Evolutionary conservation across 1,140 invertebrate genomes (phyloP), one percentile per base, ranked within the genome.

Genomic region (Lordiphosa mommai): DNA sequence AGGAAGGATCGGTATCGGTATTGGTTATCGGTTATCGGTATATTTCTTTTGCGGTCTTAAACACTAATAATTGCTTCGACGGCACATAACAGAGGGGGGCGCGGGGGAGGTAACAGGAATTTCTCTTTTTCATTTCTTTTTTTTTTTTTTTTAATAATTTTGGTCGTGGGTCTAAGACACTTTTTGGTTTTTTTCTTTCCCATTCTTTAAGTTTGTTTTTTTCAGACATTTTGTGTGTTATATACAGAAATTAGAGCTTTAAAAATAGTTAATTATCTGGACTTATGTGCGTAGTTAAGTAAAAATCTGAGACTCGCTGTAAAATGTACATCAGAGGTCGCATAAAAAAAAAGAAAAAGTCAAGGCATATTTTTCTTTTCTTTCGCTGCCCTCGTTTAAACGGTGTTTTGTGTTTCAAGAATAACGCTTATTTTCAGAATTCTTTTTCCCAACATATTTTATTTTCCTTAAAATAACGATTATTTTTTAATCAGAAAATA

Each of bases 81-180:
- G 76, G 66, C 71, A 82, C 76, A 27, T 27, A 46, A 44, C 20
- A 16, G 7, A 38, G 29, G 29, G 44, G 14, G 20, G 10, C 2
- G 3, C 5, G 13, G 36, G 40, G n/a, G 44, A 33, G 41, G 43
- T 46, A 27, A 10, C 6, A 36, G 57, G 32, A 48, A 16, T 34
- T 16, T 23, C n/a, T 30, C 34, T 46, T 40, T 20, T 49, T 40
- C 30, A 29, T 7, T 49, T 30, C 23, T 37, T 5, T 29, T 32
- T 12, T 53, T 32, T 33, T 34, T 23, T 41, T 44, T 64, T 50
- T n/a, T 38, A 53, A 56, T 69, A 76, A 82, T 76, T 80, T 82
- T 82, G 77, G 77, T 82, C 77, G 79, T 85, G 77, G 77, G 77
- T 84, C 77, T 84, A 84, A 84, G 77, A 84, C 77, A 84, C 77